Base-by-base conservation (phyloP, 2,888 invertebrate genomes). In the Rhamnusium bicolor region DNA sequence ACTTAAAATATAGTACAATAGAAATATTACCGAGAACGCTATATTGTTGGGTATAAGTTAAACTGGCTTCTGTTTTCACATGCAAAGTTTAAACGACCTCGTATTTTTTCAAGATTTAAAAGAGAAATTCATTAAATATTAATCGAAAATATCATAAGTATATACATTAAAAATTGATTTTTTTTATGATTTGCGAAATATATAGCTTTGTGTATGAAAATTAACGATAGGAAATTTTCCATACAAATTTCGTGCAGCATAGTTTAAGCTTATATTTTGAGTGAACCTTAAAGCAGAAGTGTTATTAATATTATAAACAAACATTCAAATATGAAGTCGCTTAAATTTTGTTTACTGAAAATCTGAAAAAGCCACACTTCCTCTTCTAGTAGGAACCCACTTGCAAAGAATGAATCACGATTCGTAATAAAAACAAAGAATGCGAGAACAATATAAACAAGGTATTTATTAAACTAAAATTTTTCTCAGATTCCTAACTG, bases 401-500 rank as follows among this genome's bases (percentile, higher is more conserved):
- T 40, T 29, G 51, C 47, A 46, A 49, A 67, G 66, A 49, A 65
- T 66, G 69, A 69, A 54, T 67, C 66, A 73, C 67, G 51, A 56
- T 46, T 63, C 46, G 27, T 51, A n/a, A 76, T 62, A 66, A 47
- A 63, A 73, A 76, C 70, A 76, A 71, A 72, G 66, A 76, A 76
- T 72, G 72, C 76, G 70, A 72, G 62, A 72, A 69, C 63, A 70
- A 68, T 58, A 75, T 62, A 71, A 70, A 71, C 67, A 71, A 74
- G 69, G 71, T 71, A 65, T 74, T 74, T 72, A 67, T 72, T 75
- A 68, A 76, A 76, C 66, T 71, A 68, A 72, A 76, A 66, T 68
- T 74, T 71, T 40, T 60, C 61, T 68, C 60, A 71, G 61, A 73
- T 75, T 71, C 67, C 72, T 73, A 65, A 71, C 53, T 70, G 69